Percentiles rank a stretch among this genome's conserved stretches.
phyloP scores from a whole-genome alignment of 2,888 invertebrate genomes.

The Nymphalis urticae region DNA sequence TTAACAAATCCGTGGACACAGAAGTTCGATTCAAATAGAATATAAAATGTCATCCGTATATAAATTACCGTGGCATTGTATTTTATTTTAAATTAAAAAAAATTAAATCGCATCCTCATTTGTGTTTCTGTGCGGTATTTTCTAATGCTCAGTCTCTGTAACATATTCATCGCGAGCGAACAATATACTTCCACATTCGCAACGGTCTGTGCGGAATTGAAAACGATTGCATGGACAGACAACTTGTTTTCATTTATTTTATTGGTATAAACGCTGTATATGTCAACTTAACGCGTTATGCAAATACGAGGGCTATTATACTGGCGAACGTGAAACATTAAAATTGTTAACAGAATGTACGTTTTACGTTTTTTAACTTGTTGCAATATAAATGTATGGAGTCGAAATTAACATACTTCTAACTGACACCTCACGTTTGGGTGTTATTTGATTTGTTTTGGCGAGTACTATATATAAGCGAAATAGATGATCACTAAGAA shows the following conservation, averaged over 20 bases:
- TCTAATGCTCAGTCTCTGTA: slow-evolving; percentile 22
- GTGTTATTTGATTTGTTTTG: too few species aligned
- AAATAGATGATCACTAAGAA: too few species aligned
- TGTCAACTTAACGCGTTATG: slow-evolving; percentile 10
- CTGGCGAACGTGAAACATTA: background rate
- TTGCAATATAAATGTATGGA: too few species aligned
- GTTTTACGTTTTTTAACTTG: background rate
- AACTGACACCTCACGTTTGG: too few species aligned
- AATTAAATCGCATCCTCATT: background rate
- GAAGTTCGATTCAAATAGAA: background rate
- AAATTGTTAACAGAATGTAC: background rate
- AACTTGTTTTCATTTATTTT: slow-evolving; percentile 16
- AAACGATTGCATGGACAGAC: slow-evolving; percentile 16
- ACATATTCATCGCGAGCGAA: slow-evolving; percentile 23
- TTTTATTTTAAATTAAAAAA: slow-evolving; percentile 1
- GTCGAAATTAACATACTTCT: too few species aligned
- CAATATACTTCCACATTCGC: slow-evolving; percentile 19
- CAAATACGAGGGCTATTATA: background rate
- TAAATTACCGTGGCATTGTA: background rate
- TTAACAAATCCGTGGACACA: background rate
- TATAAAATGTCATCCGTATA: background rate
- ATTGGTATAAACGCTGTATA: background rate
- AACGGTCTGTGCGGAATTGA: slow-evolving; percentile 14
- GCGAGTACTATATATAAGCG: too few species aligned
- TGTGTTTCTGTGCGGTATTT: slow-evolving; percentile 8